Conservation (phyloP, 1,140 invertebrate genomes). For the Tachypleus tridentatus region DNA sequence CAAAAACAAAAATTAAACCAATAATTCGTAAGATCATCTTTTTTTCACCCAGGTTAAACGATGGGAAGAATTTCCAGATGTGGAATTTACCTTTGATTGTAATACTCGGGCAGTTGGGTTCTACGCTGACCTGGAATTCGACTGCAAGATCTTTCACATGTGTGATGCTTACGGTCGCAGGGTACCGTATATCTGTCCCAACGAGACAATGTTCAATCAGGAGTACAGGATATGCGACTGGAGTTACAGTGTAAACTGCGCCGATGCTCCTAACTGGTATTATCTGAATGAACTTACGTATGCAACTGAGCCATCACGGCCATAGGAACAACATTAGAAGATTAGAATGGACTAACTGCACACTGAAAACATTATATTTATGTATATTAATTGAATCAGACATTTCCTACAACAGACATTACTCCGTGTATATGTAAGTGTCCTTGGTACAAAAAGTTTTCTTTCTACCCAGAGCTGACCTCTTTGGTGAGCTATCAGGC, state of each 20-base stretch:
- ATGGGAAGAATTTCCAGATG: constrained; percentile 48
- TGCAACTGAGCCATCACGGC: background rate
- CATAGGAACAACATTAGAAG: background rate
- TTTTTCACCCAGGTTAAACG: constrained; percentile 35
- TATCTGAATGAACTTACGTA: constrained; percentile 21
- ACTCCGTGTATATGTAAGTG: no score
- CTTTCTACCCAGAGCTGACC: no score
- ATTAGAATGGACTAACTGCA: no score
- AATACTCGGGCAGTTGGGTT: constrained; percentile 43
- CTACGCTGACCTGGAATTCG: constrained; percentile 48
- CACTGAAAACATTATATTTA: no score
- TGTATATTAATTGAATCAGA: no score
- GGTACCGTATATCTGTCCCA: constrained; percentile 47
- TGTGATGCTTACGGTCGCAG: constrained; percentile 47
- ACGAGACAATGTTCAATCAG: constrained; percentile 48
- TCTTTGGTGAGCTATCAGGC: no score
- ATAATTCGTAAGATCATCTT: background rate
- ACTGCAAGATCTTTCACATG: constrained; percentile 51
- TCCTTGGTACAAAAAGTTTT: no score
- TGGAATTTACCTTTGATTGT: constrained; percentile 49
- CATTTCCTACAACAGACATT: no score
- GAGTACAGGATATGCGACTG: constrained; percentile 48
- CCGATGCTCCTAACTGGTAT: constrained; percentile 40
- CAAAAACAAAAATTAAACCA: no score
- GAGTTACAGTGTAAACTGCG: constrained; percentile 47